Conservation (phyloP, 1,140 invertebrate genomes). For the Aethina tumida region DNA sequence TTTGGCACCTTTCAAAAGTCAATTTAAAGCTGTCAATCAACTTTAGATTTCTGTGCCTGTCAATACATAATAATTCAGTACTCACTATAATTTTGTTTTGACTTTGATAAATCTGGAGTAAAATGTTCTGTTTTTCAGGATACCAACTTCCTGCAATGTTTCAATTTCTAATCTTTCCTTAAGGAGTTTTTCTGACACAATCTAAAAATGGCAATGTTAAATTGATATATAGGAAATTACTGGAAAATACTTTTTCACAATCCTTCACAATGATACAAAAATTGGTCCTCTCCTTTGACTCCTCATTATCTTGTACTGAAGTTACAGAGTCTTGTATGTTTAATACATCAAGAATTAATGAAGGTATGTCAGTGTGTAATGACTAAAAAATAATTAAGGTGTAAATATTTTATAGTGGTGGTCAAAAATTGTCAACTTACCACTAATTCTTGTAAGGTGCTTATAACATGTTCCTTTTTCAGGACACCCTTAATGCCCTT, state of each 20-base stretch:
- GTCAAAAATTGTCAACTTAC: constrained; percentile 44
- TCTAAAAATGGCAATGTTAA: constrained; percentile 38
- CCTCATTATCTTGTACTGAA: constrained; percentile 43
- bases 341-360: constrained; percentile 67
- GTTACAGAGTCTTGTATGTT: constrained; percentile 66
- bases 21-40: constrained; percentile 18
- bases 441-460: constrained; percentile 54
- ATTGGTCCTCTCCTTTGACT: constrained; percentile 55
- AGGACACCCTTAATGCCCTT: constrained; percentile 56
- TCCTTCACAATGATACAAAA: constrained; percentile 71
- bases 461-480: constrained; percentile 59
- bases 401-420: constrained; percentile 7
- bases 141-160: constrained; percentile 82
- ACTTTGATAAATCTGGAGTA: constrained; percentile 96
- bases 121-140: constrained; percentile 85
- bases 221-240: constrained; percentile 1
- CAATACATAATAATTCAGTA: constrained; percentile 27
- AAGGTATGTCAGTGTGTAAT: constrained; percentile 64
- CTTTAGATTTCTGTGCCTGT: constrained; percentile 5
- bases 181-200: constrained; percentile 73
- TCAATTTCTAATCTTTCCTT: constrained; percentile 92
- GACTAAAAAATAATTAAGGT: constrained; percentile 38
- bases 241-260: constrained; percentile 52
- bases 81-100: constrained; percentile 96
- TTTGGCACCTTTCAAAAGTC: constrained; percentile 9